Percentiles rank a stretch among this genome's conserved stretches.
phyloP scores from a whole-genome alignment of 2,797 vertebrate species.

The Amblyraja radiata region DNA sequence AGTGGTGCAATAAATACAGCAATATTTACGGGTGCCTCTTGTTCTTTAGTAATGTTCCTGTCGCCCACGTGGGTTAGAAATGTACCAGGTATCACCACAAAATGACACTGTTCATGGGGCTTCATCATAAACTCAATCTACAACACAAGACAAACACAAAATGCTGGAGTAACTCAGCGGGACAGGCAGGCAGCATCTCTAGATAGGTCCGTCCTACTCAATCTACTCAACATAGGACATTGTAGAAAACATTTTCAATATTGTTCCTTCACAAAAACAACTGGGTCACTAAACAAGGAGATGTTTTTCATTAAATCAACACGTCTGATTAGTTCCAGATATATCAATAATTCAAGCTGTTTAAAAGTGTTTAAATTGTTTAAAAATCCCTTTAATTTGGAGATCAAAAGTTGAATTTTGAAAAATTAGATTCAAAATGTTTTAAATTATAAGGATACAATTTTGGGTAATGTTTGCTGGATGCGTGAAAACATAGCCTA shows the following conservation, averaged over 20 bases:
- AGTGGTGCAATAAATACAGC: neutral
- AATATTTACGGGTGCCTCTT: neutral
- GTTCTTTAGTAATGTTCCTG: neutral
- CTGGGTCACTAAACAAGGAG: neutral
- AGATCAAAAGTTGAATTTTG: neutral
- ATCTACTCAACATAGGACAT: neutral
- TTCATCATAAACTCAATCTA: too few relatives aligned
- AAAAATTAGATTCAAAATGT: neutral
- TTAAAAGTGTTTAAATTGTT: neutral
- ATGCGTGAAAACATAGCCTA: neutral
- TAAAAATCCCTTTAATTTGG: neutral
- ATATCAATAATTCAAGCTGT: neutral
- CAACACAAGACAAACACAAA: too few relatives aligned
- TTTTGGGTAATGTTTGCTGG: neutral
- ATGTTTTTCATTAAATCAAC: neutral
- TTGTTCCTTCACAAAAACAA: neutral
- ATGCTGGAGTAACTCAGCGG: too few relatives aligned
- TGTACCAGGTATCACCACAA: too few relatives aligned
- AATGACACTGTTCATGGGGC: too few relatives aligned
- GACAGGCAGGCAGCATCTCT: too few relatives aligned
- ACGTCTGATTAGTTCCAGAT: neutral
- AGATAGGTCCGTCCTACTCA: too few relatives aligned
- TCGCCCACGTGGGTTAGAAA: neutral
- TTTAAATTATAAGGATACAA: neutral
- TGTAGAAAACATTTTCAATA: neutral